Evolutionary conservation across 2,888 invertebrate species (phyloP).

Genomic region (Sminthurinus aureus): DNA sequence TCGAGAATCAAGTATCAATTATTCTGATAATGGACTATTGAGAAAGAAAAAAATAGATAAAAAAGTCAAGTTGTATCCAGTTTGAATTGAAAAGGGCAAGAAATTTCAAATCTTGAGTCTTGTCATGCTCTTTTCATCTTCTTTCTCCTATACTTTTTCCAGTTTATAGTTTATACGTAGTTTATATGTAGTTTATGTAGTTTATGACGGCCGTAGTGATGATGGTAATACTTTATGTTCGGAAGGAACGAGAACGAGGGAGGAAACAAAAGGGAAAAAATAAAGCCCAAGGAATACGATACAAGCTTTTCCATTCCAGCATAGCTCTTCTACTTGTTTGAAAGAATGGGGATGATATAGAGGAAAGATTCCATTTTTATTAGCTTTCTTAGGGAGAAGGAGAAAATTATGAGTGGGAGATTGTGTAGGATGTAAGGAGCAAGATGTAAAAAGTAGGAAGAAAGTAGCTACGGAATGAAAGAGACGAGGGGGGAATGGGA

Average conservation of each 20-base stretch:
- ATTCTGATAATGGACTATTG: no score
- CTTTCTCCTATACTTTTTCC: no score
- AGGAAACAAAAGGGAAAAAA: no score
- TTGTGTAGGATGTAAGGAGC: slow-evolving; percentile 4
- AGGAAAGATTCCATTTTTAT: slow-evolving; percentile 4
- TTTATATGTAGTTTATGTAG: neutral
- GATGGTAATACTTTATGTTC: neutral
- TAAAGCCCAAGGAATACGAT: no score
- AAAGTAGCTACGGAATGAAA: no score
- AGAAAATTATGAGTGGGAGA: slow-evolving; percentile 29
- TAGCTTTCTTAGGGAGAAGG: slow-evolving; percentile 4
- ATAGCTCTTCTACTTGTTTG: neutral
- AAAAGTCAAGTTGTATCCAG: neutral
- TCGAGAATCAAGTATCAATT: no score
- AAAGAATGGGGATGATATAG: neutral
- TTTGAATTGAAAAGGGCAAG: slow-evolving; percentile 21
- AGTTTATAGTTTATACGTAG: no score
- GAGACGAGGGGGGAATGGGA: neutral
- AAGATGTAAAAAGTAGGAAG: slow-evolving; percentile 21
- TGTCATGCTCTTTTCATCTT: no score
- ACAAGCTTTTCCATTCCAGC: no score
- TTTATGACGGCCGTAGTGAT: neutral
- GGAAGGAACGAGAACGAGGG: no score
- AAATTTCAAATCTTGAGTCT: no score
- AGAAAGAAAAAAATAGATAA: neutral